Evolutionary conservation across 1,140 invertebrate species (phyloP).

Genomic region (Drosophila hydei): DNA sequence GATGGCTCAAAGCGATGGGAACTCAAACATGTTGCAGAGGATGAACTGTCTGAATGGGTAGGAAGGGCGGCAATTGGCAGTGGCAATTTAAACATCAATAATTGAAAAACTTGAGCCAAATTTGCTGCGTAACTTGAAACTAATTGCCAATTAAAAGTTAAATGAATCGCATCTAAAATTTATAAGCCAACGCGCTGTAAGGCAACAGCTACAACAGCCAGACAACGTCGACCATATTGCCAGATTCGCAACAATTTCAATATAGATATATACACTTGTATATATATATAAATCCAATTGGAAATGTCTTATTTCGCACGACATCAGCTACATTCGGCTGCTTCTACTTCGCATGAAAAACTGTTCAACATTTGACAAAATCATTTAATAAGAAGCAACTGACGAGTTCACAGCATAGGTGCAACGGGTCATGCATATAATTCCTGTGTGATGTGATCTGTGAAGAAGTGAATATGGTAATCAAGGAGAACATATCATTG

Average conservation of each 20-base stretch:
- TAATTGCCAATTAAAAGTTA: constrained; percentile 56
- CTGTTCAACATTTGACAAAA: not conserved
- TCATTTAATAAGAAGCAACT: not conserved
- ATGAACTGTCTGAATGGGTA: not conserved
- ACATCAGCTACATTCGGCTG: no score
- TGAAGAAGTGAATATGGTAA: no score
- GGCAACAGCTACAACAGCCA: constrained; percentile 1
- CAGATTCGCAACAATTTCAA: constrained; percentile 31
- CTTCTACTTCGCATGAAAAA: no score
- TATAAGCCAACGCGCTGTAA: constrained; percentile 26
- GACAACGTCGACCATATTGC: constrained; percentile 12
- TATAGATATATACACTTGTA: constrained; percentile 10
- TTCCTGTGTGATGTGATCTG: no score
- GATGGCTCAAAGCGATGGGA: constrained; percentile 18
- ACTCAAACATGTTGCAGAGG: constrained; percentile 24
- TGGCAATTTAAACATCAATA: constrained; percentile 46
- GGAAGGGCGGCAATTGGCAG: constrained; percentile 3
- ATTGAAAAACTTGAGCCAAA: constrained; percentile 53
- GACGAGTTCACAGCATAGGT: constrained; percentile 2
- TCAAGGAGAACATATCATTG: no score
- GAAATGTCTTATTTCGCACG: no score
- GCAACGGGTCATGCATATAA: no score
- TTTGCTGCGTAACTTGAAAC: constrained; percentile 51
- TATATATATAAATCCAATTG: constrained; percentile 19
- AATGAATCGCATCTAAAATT: constrained; percentile 50